Percentiles rank a stretch among this genome's conserved stretches.
These are phyloP conservation scores for Andrena camellia DNA, from an alignment of 2,888 invertebrate genomes.

Conservation along the genomic window DNA sequence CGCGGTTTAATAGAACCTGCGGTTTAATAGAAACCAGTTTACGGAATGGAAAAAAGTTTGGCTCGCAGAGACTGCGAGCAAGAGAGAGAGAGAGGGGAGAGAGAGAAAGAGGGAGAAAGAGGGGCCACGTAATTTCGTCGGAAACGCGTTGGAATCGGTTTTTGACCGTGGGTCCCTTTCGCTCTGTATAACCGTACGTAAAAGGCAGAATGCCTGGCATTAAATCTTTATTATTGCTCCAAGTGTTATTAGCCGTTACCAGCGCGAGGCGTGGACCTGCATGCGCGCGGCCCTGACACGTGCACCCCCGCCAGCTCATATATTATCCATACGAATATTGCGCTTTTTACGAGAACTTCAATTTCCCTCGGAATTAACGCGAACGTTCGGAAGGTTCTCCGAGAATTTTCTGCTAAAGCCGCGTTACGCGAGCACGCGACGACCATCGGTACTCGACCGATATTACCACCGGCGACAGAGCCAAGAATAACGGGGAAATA, in stretches of 20 bases:
- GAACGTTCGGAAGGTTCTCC: constrained; percentile 20
- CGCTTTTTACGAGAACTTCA: constrained; percentile 54
- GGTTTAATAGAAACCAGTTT: background rate
- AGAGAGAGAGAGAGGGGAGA: background rate
- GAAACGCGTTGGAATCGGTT: constrained; percentile 44
- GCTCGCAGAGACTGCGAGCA: background rate
- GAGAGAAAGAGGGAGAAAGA: background rate
- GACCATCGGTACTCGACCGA: background rate
- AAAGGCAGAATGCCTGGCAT: constrained; percentile 35
- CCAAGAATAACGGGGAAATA: constrained; percentile 9
- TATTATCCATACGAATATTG: constrained; percentile 59
- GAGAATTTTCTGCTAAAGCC: constrained; percentile 3
- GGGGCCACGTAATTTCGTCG: constrained; percentile 30
- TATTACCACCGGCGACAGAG: background rate
- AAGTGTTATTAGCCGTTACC: constrained; percentile 55
- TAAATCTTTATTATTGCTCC: constrained; percentile 62
- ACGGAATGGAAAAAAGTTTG: constrained; percentile 1
- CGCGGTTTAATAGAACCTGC: background rate
- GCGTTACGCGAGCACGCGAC: background rate
- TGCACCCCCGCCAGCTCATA: constrained; percentile 34
- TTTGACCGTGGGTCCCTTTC: constrained; percentile 28
- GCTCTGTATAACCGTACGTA: constrained; percentile 26
- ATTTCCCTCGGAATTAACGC: constrained; percentile 53
- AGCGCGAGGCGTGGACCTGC: constrained; percentile 21
- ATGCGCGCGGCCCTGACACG: constrained; percentile 47